Conservation (phyloP, 2,113 vertebrate species). For the Pelecanus crispus region DNA sequence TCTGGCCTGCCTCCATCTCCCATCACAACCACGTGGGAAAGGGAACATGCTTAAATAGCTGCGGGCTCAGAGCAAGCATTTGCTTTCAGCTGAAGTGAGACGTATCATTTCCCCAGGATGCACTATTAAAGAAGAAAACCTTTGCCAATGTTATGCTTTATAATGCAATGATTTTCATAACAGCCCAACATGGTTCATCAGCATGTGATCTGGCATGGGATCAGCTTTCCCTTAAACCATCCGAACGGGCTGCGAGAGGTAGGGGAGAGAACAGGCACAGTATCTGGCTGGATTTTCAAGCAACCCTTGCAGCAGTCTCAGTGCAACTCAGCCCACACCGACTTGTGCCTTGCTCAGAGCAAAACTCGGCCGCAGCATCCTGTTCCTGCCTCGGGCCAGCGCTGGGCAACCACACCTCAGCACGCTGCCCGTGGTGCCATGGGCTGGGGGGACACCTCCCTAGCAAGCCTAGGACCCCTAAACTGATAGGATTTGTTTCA, state of each 20-base stretch:
- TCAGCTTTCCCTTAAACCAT: background rate
- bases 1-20: background rate
- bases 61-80: background rate
- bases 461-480: background rate
- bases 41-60: background rate
- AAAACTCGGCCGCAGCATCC: fast-evolving
- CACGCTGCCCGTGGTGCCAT: fast-evolving
- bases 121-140: background rate
- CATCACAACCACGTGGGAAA: background rate
- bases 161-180: constrained; percentile 1
- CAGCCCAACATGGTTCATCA: constrained; percentile 28
- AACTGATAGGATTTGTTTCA: fast-evolving
- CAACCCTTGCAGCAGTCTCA: background rate
- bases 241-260: background rate
- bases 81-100: background rate
- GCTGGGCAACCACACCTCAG: background rate
- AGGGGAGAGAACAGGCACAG: background rate
- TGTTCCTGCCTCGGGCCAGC: background rate
- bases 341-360: background rate
- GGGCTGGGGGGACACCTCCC: background rate
- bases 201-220: constrained; percentile 17
- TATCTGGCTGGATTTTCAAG: background rate
- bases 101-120: background rate
- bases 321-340: background rate
- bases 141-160: constrained; percentile 38